Conservation (phyloP, 2,888 invertebrate genomes). For the Sussaba pulchella region DNA sequence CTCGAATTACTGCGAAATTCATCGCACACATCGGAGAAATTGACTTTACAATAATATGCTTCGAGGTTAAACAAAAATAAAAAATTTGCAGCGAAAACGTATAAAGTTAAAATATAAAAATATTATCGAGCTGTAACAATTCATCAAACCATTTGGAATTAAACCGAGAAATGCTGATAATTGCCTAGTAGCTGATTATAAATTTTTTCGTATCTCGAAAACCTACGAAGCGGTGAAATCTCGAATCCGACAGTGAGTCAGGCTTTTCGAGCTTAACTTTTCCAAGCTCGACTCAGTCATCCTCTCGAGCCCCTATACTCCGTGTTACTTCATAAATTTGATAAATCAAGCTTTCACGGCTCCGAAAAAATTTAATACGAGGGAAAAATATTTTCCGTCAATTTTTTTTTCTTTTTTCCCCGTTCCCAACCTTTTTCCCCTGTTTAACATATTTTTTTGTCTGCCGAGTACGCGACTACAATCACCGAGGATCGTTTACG, state of each 20-base stretch:
- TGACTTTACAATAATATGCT: no score
- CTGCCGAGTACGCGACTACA: background rate
- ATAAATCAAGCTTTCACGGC: background rate
- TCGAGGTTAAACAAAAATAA: background rate
- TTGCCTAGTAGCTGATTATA: no score
- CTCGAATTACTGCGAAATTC: no score
- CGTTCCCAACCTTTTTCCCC: no score
- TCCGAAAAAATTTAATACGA: background rate
- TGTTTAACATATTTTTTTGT: constrained; percentile 9
- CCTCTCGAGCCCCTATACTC: background rate
- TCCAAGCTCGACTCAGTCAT: background rate
- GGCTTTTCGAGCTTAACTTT: background rate
- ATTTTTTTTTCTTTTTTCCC: background rate
- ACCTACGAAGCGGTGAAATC: background rate
- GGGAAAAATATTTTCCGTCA: background rate
- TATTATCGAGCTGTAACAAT: no score
- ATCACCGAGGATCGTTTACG: constrained; percentile 8
- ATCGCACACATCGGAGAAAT: no score
- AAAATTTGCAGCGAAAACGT: background rate
- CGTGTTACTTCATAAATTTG: background rate
- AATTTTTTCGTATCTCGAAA: no score
- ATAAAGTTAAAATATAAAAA: background rate
- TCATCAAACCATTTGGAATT: no score
- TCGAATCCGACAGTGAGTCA: background rate
- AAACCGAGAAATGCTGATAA: no score